Base-by-base conservation (phyloP, 2,113 vertebrate genomes). In the Pao palembangensis region DNA sequence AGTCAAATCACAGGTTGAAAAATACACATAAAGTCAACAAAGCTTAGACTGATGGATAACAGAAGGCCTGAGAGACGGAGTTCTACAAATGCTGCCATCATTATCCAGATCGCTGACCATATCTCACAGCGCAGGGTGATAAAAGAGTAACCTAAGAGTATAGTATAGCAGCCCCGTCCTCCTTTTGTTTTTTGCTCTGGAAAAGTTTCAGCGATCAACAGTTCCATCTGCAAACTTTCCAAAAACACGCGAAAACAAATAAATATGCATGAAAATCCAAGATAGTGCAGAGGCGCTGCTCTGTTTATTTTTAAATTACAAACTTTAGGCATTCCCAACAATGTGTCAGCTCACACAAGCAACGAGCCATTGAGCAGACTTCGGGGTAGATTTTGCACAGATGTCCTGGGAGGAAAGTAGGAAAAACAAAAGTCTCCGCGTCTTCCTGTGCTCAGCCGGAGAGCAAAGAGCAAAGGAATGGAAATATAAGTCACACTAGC, bases 401-500 rank as follows among this genome's bases (percentile, higher is more conserved):
- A 55, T 55, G 44, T 41, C n/a, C 51, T 41, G 31, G 21, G 42
- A 48, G 13, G 13, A 44, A 5, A 44, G 43, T 4, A 44, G 13
- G 43, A 17, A 44, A 44, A 44, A 44, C 12, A 13, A 44, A 47
- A 43, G 61, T 69, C 58, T 63, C 42, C 49, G 51, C 56, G 43
- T 31, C 28, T 58, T 57, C 55, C 46, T 61, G 65, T 23, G 55
- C 74, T 66, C 66, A 57, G 57, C 59, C 63, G 58, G 55, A 71
- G 56, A 55, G 63, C 55, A 55, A 53, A 66, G 43, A 65, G 62
- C 55, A 61, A 58, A 47, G 43, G 51, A 60, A 67, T 25, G 54
- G 61, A 73, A 77, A 75, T 66, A 44, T 58, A 75, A 78, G 78
- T 78, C 64, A 65, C 64, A 71, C 67, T 67, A 58, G 46, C 75